Evolutionary conservation across 2,113 vertebrate species (phyloP).

Genomic region (Xiphophorus maculatus): DNA sequence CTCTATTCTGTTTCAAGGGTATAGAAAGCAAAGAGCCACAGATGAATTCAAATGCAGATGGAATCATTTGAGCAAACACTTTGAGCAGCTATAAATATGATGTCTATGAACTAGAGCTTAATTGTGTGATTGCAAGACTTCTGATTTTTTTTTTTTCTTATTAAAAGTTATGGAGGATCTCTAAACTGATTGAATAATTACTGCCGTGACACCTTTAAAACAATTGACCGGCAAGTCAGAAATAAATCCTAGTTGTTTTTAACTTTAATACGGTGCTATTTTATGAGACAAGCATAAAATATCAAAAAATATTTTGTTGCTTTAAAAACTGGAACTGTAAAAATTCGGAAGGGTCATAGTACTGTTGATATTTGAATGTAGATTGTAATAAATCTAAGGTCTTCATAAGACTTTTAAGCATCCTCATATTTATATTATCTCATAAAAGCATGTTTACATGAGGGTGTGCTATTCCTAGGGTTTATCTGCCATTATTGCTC

Average conservation of each 20-base stretch:
- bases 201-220: neutral
- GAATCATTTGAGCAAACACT: slow-evolving; percentile 50
- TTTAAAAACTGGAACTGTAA: neutral
- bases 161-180: slow-evolving; percentile 7
- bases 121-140: slow-evolving; percentile 22
- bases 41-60: slow-evolving; percentile 57
- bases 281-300: neutral
- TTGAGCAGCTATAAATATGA: slow-evolving; percentile 21
- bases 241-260: neutral
- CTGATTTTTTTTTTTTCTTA: slow-evolving; percentile 5
- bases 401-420: too few species aligned
- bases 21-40: slow-evolving; percentile 47
- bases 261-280: neutral
- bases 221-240: neutral
- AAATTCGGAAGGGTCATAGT: neutral
- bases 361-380: neutral
- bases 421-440: too few species aligned
- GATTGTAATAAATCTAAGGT: neutral
- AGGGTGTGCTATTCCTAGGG: neutral
- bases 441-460: neutral
- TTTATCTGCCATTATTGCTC: neutral
- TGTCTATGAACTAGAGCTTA: slow-evolving; percentile 47
- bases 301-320: neutral
- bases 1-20: slow-evolving; percentile 59
- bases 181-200: slow-evolving; percentile 5